Percentiles rank a stretch among this genome's conserved stretches.
phyloP scores from a whole-genome alignment of 1,140 invertebrate genomes.

The Cepaea nemoralis region DNA sequence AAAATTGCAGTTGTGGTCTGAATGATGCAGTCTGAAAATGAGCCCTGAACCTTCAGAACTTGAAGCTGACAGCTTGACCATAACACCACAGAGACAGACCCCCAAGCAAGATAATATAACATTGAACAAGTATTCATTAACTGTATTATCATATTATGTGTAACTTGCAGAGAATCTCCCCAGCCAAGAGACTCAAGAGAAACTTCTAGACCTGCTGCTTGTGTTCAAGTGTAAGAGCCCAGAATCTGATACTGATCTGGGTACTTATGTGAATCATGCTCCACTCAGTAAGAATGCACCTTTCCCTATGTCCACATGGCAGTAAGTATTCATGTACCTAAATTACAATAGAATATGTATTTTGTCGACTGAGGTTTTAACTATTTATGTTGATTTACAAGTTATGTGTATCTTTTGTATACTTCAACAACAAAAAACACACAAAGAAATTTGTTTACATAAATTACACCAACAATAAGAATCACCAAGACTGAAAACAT shows the following conservation, averaged over 20 bases:
- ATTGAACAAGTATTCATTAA: neutral
- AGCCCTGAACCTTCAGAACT: too few species aligned
- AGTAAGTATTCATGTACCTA: constrained; percentile 11
- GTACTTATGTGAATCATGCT: neutral
- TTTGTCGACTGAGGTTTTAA: neutral
- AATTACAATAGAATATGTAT: neutral
- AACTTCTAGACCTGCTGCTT: constrained; percentile 9
- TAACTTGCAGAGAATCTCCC: neutral
- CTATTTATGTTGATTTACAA: too few species aligned
- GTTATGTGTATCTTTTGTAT: too few species aligned
- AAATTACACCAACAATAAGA: too few species aligned
- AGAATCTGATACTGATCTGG: neutral
- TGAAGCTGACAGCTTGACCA: neutral
- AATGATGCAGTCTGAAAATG: too few species aligned
- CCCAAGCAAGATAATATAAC: too few species aligned
- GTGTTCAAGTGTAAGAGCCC: constrained; percentile 18
- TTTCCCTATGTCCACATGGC: constrained; percentile 10
- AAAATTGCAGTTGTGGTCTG: too few species aligned
- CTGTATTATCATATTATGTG: constrained; percentile 6
- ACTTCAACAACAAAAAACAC: too few species aligned
- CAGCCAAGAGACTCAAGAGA: constrained; percentile 26
- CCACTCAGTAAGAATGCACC: neutral
- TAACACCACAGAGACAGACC: too few species aligned
- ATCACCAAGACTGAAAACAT: too few species aligned
- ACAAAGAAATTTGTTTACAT: too few species aligned